Conservation (phyloP, 2,113 vertebrate genomes). For the Puntigrus tetrazona region DNA sequence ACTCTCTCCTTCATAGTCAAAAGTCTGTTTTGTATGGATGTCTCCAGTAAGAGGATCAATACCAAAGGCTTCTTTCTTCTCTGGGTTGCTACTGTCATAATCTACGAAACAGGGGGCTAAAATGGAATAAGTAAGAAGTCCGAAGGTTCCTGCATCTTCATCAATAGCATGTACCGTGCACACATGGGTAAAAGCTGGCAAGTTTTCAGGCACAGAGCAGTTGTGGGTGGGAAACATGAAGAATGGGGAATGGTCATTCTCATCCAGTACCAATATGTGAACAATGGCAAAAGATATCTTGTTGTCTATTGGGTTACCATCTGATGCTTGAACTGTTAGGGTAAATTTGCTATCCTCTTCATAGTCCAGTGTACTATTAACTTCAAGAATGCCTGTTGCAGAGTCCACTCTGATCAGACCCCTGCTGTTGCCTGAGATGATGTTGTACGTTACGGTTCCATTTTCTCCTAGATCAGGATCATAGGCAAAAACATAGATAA, state of each 20-base stretch:
- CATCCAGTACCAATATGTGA: constrained; percentile 80
- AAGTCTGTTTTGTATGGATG: constrained; percentile 80
- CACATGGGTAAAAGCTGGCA: constrained; percentile 78
- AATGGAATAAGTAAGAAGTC: constrained; percentile 87
- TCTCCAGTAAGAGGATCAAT: constrained; percentile 86
- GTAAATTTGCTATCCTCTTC: constrained; percentile 80
- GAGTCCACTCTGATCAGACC: constrained; percentile 78
- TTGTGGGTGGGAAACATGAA: constrained; percentile 82
- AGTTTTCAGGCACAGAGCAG: constrained; percentile 83
- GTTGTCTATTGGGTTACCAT: constrained; percentile 68
- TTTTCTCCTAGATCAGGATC: constrained; percentile 82
- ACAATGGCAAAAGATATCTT: constrained; percentile 81
- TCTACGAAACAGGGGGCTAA: constrained; percentile 79
- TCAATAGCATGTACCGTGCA: constrained; percentile 85
- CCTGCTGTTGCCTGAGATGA: constrained; percentile 84
- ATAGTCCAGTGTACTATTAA: constrained; percentile 82
- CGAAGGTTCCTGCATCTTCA: constrained; percentile 84
- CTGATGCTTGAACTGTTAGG: constrained; percentile 81
- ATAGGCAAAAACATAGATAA: constrained; percentile 78
- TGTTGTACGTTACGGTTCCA: constrained; percentile 76
- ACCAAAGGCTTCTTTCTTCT: constrained; percentile 80
- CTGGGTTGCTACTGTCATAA: constrained; percentile 66
- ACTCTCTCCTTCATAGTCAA: constrained; percentile 85
- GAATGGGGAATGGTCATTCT: constrained; percentile 87
- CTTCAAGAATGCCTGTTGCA: constrained; percentile 78